Evolutionary conservation across 2,797 vertebrate species (phyloP).

Genomic region (Pseudotriccus pelzelni): DNA sequence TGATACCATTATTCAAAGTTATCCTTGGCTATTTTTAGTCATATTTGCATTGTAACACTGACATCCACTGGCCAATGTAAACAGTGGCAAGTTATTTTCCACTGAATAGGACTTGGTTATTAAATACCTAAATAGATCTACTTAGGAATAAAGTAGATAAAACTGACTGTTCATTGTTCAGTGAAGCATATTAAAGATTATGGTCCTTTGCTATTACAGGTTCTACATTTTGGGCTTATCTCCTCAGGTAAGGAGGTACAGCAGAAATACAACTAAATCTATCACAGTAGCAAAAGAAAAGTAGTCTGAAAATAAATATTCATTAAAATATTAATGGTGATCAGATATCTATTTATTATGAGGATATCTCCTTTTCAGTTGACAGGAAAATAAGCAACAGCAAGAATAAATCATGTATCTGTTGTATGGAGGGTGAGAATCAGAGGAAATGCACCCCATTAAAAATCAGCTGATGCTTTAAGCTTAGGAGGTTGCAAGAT

Average conservation of each 20-base stretch:
- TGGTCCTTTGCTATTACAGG: background rate
- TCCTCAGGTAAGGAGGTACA: background rate
- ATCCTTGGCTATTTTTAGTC: background rate
- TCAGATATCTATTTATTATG: background rate
- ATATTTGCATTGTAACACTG: conserved; percentile 28
- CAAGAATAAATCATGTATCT: background rate
- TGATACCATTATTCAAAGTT: background rate
- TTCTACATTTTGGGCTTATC: background rate
- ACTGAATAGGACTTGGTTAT: background rate
- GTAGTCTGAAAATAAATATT: background rate
- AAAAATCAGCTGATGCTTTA: background rate
- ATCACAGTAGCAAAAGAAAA: background rate
- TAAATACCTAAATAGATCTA: background rate
- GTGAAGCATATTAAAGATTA: background rate
- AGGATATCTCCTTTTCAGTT: background rate
- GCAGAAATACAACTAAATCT: background rate
- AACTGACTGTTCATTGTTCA: background rate
- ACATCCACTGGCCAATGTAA: conserved; percentile 22
- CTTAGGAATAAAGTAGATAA: background rate
- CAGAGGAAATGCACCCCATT: background rate
- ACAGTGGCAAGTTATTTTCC: background rate
- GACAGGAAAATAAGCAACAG: background rate
- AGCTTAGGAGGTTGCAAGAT: background rate
- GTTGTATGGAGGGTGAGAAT: background rate
- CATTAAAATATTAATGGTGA: background rate